Conservation (phyloP, 2,888 invertebrate genomes). For the Melipona beecheii region DNA sequence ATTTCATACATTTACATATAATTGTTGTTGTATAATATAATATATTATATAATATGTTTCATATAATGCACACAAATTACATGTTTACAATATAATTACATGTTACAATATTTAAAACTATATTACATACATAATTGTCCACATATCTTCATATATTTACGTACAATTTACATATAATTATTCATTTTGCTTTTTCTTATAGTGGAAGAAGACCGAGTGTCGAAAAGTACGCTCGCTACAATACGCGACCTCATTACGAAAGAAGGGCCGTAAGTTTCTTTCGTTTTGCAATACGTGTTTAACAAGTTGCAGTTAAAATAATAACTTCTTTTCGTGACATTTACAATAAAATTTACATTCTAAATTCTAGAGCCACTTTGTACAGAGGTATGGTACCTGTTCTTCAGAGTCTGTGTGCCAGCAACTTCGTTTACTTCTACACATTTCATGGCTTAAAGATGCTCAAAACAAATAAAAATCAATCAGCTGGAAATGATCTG, state of each 20-base stretch:
- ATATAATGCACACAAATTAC: no score
- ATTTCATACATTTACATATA: neutral
- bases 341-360: neutral
- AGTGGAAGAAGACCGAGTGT: conserved; percentile 90
- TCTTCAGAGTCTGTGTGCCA: conserved; percentile 92
- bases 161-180: neutral
- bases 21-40: neutral
- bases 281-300: conserved; percentile 6
- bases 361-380: conserved; percentile 86
- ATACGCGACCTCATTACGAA: conserved; percentile 85
- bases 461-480: conserved; percentile 81
- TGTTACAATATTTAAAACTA: neutral
- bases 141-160: neutral
- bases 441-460: conserved; percentile 93
- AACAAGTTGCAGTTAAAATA: neutral
- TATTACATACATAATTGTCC: neutral
- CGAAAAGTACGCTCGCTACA: conserved; percentile 88
- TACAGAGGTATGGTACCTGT: conserved; percentile 94
- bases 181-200: conserved; percentile 77
- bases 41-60: no score
- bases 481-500: conserved; percentile 90
- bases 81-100: no score
- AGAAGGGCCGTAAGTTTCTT: conserved; percentile 86
- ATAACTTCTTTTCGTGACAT: neutral
- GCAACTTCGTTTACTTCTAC: conserved; percentile 98